These are phyloP conservation scores for Sorex araneus DNA, from an alignment of 2,113 vertebrate species.

Conservation along the genomic window DNA sequence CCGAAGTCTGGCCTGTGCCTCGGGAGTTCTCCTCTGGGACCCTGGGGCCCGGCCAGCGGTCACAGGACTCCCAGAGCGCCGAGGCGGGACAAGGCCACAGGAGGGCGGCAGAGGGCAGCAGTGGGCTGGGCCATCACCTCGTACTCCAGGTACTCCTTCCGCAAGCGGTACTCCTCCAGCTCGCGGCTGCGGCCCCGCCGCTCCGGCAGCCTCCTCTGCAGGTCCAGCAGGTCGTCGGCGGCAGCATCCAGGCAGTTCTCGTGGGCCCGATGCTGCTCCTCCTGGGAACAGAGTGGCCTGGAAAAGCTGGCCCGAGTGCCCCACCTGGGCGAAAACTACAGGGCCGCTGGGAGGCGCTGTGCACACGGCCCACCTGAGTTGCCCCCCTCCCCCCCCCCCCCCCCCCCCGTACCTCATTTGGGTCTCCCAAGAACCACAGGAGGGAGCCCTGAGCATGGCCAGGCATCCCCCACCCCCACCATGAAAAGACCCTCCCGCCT, in stretches of 20 bases:
- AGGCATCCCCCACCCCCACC: not conserved
- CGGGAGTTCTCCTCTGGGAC: no score
- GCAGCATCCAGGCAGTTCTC: slow-evolving; percentile 91
- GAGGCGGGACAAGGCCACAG: not conserved
- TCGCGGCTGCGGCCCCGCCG: slow-evolving; percentile 90
- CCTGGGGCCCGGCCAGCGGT: accelerated
- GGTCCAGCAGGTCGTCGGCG: slow-evolving; percentile 89
- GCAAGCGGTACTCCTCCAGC: slow-evolving; percentile 89
- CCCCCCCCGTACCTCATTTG: no score
- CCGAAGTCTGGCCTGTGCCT: no score
- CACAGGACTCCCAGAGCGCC: not conserved
- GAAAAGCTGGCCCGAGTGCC: not conserved
- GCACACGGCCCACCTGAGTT: not conserved
- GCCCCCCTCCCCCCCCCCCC: no score
- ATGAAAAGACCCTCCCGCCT: no score
- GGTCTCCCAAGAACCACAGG: not conserved
- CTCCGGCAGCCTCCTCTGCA: slow-evolving; percentile 89
- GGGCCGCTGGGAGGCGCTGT: no score
- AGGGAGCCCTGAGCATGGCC: not conserved
- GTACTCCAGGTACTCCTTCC: slow-evolving; percentile 88
- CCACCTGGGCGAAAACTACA: no score
- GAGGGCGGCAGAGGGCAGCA: slow-evolving; percentile 8
- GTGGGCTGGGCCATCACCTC: slow-evolving; percentile 82
- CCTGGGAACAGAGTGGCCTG: slow-evolving; percentile 83
- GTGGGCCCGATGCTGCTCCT: slow-evolving; percentile 93